A percentile compares a stretch with the other conserved stretches of the same genome.
phyloP scores from a whole-genome alignment of 2,888 invertebrate species.

The Ganaspis brasiliensis region DNA sequence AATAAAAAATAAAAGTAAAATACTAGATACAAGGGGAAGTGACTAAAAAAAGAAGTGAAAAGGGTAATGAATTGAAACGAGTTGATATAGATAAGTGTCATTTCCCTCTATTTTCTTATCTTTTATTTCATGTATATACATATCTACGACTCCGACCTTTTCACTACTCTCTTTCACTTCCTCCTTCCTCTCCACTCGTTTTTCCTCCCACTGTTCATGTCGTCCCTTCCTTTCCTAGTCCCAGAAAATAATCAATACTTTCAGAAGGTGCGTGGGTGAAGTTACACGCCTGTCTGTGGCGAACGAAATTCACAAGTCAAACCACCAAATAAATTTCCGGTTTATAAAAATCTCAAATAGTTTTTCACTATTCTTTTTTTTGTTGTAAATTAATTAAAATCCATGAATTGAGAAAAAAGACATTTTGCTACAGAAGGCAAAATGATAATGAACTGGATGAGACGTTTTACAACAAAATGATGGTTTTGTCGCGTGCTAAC shows the following conservation, averaged over 20 bases:
- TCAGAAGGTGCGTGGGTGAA: constrained; percentile 74
- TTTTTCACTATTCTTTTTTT: too few relatives aligned
- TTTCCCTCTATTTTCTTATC: constrained; percentile 49
- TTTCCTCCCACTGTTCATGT: constrained; percentile 55
- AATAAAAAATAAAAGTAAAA: too few relatives aligned
- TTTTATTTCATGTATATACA: constrained; percentile 48
- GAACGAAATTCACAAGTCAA: constrained; percentile 64
- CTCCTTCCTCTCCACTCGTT: constrained; percentile 52
- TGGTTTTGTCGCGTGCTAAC: constrained; percentile 23
- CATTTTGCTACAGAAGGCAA: too few relatives aligned
- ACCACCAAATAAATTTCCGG: constrained; percentile 1
- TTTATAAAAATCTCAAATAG: neutral
- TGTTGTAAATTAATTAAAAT: too few relatives aligned
- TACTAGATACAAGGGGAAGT: too few relatives aligned
- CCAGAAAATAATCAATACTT: constrained; percentile 79
- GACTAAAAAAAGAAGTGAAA: too few relatives aligned
- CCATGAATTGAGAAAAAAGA: too few relatives aligned
- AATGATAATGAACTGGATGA: constrained; percentile 2
- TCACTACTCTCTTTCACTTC: constrained; percentile 52
- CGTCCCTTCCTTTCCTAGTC: constrained; percentile 68
- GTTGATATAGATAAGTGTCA: neutral
- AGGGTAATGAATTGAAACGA: neutral
- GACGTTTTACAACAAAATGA: constrained; percentile 21
- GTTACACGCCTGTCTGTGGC: constrained; percentile 64
- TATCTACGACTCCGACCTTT: constrained; percentile 55